Conservation (phyloP, 2,888 invertebrate genomes). For the Leptopterna dolabrata region DNA sequence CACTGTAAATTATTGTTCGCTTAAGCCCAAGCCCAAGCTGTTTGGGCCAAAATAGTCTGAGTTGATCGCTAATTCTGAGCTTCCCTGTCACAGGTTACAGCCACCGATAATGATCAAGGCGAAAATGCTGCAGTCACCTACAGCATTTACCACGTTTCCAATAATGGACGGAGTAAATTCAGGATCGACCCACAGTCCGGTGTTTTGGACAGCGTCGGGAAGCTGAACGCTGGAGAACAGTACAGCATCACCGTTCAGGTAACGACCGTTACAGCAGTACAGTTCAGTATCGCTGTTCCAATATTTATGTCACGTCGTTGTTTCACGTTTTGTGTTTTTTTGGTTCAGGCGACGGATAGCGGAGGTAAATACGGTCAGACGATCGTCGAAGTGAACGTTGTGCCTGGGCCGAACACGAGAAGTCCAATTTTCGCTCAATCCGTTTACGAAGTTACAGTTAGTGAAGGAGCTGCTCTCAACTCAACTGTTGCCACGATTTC, state of each 20-base stretch:
- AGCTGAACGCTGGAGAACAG: conserved; percentile 86
- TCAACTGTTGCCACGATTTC: conserved; percentile 84
- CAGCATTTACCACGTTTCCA: conserved; percentile 90
- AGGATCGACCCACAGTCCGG: conserved; percentile 84
- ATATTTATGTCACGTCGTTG: not conserved
- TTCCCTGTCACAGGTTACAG: conserved; percentile 68
- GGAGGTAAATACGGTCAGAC: conserved; percentile 85
- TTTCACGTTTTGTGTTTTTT: not conserved
- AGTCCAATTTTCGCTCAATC: conserved; percentile 84
- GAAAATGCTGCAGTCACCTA: conserved; percentile 85
- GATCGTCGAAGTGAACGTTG: conserved; percentile 85
- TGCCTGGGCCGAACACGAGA: conserved; percentile 84
- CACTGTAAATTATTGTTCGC: too few species aligned
- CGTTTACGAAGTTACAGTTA: conserved; percentile 88
- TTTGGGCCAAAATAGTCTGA: too few species aligned
- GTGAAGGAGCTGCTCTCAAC: conserved; percentile 89
- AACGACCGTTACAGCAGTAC: conserved; percentile 66
- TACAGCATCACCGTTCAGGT: conserved; percentile 85
- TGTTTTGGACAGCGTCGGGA: conserved; percentile 81
- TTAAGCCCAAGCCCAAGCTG: too few species aligned
- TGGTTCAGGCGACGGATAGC: conserved; percentile 73
- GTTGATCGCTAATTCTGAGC: too few species aligned
- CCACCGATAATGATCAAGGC: conserved; percentile 87
- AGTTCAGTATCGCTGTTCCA: not conserved
- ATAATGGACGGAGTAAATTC: conserved; percentile 89